Conservation (phyloP, 2,797 vertebrate species). For the Carcharodon carcharias region DNA sequence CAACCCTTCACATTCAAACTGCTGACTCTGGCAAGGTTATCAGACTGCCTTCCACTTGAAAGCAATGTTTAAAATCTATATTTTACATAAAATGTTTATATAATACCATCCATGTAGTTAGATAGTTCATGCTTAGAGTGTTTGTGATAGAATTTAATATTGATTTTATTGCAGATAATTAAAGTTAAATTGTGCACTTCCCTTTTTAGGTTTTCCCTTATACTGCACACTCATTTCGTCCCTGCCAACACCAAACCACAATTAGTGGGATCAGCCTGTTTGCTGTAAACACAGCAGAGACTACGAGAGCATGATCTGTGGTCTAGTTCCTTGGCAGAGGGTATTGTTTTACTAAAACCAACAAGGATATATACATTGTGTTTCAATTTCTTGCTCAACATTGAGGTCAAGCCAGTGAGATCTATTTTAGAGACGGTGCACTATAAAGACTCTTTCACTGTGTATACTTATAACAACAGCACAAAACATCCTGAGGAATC, state of each 20-base stretch:
- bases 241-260: too few species aligned
- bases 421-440: too few species aligned
- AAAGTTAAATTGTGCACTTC: too few species aligned
- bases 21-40: not conserved
- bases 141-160: too few species aligned
- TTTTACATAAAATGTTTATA: too few species aligned
- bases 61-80: too few species aligned
- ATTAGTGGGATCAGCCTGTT: not conserved
- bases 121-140: too few species aligned
- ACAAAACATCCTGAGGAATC: not conserved
- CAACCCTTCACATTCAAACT: not conserved
- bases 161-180: too few species aligned
- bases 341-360: not conserved
- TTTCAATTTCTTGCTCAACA: not conserved
- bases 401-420: not conserved
- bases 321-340: not conserved
- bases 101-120: too few species aligned
- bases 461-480: too few species aligned
- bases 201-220: too few species aligned
- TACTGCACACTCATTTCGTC: too few species aligned
- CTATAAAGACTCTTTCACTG: not conserved
- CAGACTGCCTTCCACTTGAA: not conserved
- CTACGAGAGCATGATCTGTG: not conserved
- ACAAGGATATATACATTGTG: not conserved
- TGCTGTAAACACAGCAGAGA: not conserved